These are phyloP conservation scores for Huso huso DNA, from an alignment of 2,797 vertebrate genomes.

Conservation along the genomic window DNA sequence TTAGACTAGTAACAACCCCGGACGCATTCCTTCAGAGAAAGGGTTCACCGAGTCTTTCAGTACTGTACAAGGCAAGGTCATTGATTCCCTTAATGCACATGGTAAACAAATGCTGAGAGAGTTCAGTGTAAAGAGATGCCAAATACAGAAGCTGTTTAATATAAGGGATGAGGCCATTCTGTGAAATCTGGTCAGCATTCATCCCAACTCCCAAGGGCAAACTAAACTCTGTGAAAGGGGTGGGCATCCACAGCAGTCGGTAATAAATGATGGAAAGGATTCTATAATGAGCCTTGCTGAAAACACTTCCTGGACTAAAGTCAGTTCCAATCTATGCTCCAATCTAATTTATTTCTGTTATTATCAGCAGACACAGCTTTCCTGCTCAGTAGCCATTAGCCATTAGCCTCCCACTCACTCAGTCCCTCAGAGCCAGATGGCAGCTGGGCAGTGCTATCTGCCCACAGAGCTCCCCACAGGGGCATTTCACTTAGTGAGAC, in stretches of 20 bases:
- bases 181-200: no score
- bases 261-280: background rate
- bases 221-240: background rate
- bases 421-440: background rate
- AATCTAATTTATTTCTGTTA: background rate
- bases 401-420: background rate
- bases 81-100: no score
- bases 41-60: no score
- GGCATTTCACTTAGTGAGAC: no score
- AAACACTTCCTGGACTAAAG: constrained; percentile 1
- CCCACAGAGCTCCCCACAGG: background rate
- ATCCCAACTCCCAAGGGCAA: no score
- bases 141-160: no score
- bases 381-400: background rate
- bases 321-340: constrained; percentile 7
- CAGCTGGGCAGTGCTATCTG: background rate
- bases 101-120: no score
- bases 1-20: no score
- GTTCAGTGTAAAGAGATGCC: no score
- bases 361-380: constrained; percentile 3
- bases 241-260: background rate
- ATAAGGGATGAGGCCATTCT: no score
- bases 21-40: no score
- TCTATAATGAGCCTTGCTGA: constrained; percentile 1
- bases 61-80: no score